Evolutionary conservation across 1,140 invertebrate species (phyloP), one percentile per base, ranked within the genome.

Genomic region (Ectropis grisescens): DNA sequence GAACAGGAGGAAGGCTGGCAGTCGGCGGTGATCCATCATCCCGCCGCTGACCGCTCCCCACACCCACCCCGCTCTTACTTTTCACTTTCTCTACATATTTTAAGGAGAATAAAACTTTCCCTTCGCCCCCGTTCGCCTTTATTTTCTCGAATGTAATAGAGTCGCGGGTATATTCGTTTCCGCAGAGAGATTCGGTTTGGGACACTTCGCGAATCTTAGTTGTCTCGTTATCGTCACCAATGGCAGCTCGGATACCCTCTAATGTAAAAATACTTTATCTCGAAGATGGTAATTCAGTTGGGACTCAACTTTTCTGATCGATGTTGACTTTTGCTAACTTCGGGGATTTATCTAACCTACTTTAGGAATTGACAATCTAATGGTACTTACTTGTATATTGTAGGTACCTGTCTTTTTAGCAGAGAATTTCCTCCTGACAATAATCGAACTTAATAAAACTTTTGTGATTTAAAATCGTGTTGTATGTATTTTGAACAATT

Each of bases 41-140:
- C 74, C 58, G n/a, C n/a, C n/a, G 49, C 67, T 71, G 71, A 75
- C 69, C 71, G 68, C 62, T 48, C 55, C 57, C 57, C 47, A 33
- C 41, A 38, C 12, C 37, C 49, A 43, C 48, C 54, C 54, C 59
- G 54, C 54, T 65, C 75, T 74, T 78, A 80, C 70, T 78, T 80
- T 80, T 80, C 75, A 80, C 75, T 80, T 76, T 80, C 75, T 78
- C 75, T 80, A 80, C 75, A 80, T 80, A 80, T 78, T 80, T 80
- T 78, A 78, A 80, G 66, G 58, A 72, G 66, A 72, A 65, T 70
- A 67, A 75, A 80, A 76, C 65, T 69, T 80, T 80, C 58, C 52
- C 55, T 61, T 67, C 51, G 47, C 55, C 58, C 58, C 56, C 43
- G 34, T 36, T 35, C 24, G 52, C 46, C 59, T 67, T 68, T 70